Evolutionary conservation across 2,797 vertebrate species (phyloP).

Genomic region (Micropoecilia bifurca): DNA sequence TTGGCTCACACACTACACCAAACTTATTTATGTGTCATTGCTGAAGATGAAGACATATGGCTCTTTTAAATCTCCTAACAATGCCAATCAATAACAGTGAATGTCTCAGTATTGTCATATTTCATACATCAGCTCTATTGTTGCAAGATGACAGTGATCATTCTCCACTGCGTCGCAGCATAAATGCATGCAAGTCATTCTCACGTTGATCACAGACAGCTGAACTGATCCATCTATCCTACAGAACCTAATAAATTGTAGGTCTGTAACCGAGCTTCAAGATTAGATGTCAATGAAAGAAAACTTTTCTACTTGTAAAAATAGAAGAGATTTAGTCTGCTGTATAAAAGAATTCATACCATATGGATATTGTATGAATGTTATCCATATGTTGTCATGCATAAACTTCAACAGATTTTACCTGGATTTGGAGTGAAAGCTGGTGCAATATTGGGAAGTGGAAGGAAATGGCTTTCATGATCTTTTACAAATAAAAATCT

Average conservation of each 20-base stretch:
- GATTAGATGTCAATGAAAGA: not conserved
- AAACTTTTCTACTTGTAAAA: not conserved
- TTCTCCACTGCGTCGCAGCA: constrained; percentile 75
- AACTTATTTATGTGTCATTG: constrained; percentile 84
- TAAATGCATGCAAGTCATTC: constrained; percentile 72
- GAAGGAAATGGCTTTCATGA: not conserved
- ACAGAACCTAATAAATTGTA: constrained; percentile 16
- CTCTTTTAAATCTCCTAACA: constrained; percentile 87
- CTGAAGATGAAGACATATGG: constrained; percentile 84
- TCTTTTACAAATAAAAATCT: too few relatives aligned
- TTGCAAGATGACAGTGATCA: constrained; percentile 82
- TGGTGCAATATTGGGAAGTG: not conserved
- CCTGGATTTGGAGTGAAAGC: not conserved
- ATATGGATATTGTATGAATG: too few relatives aligned
- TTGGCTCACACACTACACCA: constrained; percentile 66
- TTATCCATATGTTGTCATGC: not conserved
- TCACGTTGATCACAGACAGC: constrained; percentile 65
- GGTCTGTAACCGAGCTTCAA: constrained; percentile 2
- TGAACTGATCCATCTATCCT: constrained; percentile 62
- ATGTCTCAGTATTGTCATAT: constrained; percentile 83
- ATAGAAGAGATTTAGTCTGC: not conserved
- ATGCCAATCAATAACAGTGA: constrained; percentile 89
- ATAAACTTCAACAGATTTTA: not conserved
- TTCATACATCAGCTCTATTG: constrained; percentile 86
- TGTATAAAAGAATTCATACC: not conserved